Conservation (phyloP, 2,888 invertebrate genomes). For the Blomia tropicalis region DNA sequence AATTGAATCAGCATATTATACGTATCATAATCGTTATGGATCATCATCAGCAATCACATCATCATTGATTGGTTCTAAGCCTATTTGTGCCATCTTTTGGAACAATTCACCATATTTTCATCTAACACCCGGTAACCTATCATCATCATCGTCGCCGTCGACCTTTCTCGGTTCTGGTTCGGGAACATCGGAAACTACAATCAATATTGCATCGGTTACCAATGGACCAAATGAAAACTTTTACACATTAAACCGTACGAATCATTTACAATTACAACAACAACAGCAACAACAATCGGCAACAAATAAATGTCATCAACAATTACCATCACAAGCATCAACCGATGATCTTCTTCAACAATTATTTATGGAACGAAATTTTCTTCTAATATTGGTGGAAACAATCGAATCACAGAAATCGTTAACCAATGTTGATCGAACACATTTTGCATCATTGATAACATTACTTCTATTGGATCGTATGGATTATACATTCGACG, state of each 20-base stretch:
- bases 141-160: background rate
- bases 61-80: background rate
- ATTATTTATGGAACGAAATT: constrained; percentile 38
- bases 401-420: constrained; percentile 38
- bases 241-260: background rate
- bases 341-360: constrained; percentile 31
- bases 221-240: constrained; percentile 8
- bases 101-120: background rate
- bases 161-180: too few species aligned
- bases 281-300: too few species aligned
- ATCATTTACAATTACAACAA: background rate
- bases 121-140: background rate
- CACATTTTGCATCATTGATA: constrained; percentile 74
- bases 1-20: background rate
- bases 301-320: background rate
- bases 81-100: background rate
- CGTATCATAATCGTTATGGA: background rate
- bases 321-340: background rate
- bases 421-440: constrained; percentile 49
- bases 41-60: too few species aligned
- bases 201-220: background rate
- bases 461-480: constrained; percentile 95
- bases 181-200: background rate
- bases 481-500: constrained; percentile 56
- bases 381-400: constrained; percentile 38